Evolutionary conservation across 2,888 invertebrate species (phyloP), one percentile per base, ranked within the genome.

Genomic region (Dinocampus coccinellae): DNA sequence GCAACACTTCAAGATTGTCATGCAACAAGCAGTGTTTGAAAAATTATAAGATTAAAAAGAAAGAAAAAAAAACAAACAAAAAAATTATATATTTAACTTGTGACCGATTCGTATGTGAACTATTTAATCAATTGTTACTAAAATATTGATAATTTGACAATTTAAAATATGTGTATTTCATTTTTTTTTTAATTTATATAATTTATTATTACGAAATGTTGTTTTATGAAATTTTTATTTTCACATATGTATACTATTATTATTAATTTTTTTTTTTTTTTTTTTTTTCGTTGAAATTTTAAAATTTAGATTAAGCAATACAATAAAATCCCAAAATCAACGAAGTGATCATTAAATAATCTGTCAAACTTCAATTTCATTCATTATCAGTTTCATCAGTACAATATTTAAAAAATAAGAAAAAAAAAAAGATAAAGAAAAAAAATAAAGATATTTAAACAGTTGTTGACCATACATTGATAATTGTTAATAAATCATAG

Each of bases 1-100:
- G 87, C 85, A 55, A 85, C 86, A 69, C 82, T 87, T 77, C 86
- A 87, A 77, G 86, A 87, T 77, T 85, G 84, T 79, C 87, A 87
- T 78, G 86, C 85, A 22, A 87, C 87, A 72, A 87, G 87, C 80
- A 87, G 86, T 79, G 87, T 87, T 76, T 87, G 34, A 58, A 47
- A 66, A 22, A 58, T 62, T 69, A 57, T 36, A 4, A 29, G 29
- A 29, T n/a, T 3, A 3, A 3, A 60, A 61, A 74, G 42, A 52
- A 64, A 60, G 6, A 16, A 20, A 47, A 29, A 11, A 47, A 52
- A 24, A n/a, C n/a, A 60, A 1, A 16, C 6, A 47, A 29, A 11
- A 47, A 52, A 24, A n/a, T 26, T 13, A 10, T 6, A 24, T 22
- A 4, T 61, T 24, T 11, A 13, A 22, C 11, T 24, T 22, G 13